Evolutionary conservation across 2,113 vertebrate genomes (phyloP).

Genomic region (Synchiropus splendidus): DNA sequence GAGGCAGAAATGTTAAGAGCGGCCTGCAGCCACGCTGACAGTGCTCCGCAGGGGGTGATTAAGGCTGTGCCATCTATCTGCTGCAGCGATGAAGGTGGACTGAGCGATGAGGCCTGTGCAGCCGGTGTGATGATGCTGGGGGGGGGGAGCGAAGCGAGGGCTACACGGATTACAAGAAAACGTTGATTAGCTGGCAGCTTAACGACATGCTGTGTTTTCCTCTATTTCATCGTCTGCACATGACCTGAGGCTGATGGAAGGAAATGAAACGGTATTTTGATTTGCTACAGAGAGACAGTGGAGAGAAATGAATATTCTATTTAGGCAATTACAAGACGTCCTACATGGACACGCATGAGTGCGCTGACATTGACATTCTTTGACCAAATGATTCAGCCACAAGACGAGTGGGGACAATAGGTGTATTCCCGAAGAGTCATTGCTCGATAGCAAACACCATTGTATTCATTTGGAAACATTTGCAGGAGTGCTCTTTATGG

Average conservation of each 20-base stretch:
- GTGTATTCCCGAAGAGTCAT: no score
- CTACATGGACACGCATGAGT: no score
- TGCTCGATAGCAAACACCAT: no score
- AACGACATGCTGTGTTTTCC: slow-evolving; percentile 59
- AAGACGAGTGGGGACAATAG: no score
- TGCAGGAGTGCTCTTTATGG: no score
- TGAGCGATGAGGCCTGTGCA: not conserved
- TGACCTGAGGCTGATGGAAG: slow-evolving; percentile 50
- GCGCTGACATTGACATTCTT: no score
- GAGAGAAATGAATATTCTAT: slow-evolving; percentile 48
- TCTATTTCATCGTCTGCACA: slow-evolving; percentile 40
- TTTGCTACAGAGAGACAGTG: slow-evolving; percentile 28
- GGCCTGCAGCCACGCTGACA: slow-evolving; percentile 53
- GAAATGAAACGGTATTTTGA: slow-evolving; percentile 49
- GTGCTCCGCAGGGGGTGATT: slow-evolving; percentile 55
- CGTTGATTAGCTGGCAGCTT: slow-evolving; percentile 59
- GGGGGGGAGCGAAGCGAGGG: slow-evolving; percentile 11
- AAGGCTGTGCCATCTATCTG: slow-evolving; percentile 48
- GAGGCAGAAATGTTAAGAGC: slow-evolving; percentile 57
- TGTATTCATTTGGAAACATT: no score
- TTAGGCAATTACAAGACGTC: slow-evolving; percentile 6
- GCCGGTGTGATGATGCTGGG: slow-evolving; percentile 2
- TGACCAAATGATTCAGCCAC: no score
- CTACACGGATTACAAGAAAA: slow-evolving; percentile 39
- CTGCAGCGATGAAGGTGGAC: slow-evolving; percentile 11